Evolutionary conservation across 2,797 vertebrate species (phyloP).

Genomic region (Fundulus diaphanus): DNA sequence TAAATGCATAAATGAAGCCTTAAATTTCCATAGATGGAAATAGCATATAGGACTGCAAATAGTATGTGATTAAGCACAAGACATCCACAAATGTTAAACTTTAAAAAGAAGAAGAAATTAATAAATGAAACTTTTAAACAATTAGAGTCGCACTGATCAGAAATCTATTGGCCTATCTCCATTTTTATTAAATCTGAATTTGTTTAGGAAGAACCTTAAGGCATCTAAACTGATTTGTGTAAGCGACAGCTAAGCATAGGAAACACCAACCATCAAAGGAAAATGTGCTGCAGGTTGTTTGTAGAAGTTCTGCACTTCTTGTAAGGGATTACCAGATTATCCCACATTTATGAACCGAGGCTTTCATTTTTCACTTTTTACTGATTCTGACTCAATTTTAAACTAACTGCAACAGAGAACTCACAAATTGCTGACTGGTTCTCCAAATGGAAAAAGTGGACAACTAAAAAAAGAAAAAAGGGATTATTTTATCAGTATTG

Average conservation of each 20-base stretch:
- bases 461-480: no score
- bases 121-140: neutral
- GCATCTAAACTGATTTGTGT: neutral
- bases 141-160: neutral
- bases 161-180: no score
- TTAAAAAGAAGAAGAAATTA: no score
- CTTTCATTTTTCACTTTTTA: neutral
- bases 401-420: neutral
- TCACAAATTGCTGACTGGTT: no score
- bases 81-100: no score
- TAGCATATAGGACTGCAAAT: no score
- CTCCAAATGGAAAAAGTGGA: neutral
- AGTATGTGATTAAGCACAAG: no score
- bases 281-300: neutral
- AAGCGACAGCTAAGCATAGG: neutral
- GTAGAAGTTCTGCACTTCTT: neutral
- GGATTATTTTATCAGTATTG: no score
- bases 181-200: neutral
- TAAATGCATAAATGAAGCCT: no score
- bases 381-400: neutral
- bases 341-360: neutral
- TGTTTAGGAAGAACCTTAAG: neutral
- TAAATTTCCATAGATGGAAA: no score
- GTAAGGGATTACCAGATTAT: neutral
- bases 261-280: neutral